Evolutionary conservation across 2,113 vertebrate genomes (phyloP), one percentile per base, ranked within the genome.

Genomic region (Lampris incognitus): DNA sequence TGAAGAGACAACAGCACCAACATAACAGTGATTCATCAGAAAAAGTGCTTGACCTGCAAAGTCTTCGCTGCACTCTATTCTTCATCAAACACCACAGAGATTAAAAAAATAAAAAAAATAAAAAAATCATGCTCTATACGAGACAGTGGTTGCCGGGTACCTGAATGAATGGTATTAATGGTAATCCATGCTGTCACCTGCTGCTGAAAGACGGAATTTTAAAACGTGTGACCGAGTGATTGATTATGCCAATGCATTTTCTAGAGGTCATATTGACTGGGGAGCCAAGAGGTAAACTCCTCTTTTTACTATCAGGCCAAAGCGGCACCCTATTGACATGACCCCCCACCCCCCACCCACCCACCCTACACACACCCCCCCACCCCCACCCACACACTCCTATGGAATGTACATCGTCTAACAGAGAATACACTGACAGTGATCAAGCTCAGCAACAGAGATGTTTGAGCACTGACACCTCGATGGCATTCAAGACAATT

Each of bases 251-350:
- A 65, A 84, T 85, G 84, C 77, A 78, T 83, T 86, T 92, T 87
- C 72, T 88, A 84, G 86, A 93, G 92, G 91, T 93, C 92, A 87
- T 91, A 92, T 93, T 89, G 92, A 94, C 93, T 86, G 82, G 84
- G 78, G 74, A 61, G 79, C 79, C 69, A 58, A 78, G 88, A 91
- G 74, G 79, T 82, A 90, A 92, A 90, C 83, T 87, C 81, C 56
- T 66, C 41, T 78, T 85, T 93, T 89, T 87, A 85, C 82, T 79
- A 59, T 76, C 65, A 79, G 77, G 77, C 54, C 60, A 84, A 86
- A 87, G 59, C 72, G 71, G 73, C 70, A 50, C 7, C 54, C 6
- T 13, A 69, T 73, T 76, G 82, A 80, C 72, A 67, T 13, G 13
- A 63, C 37, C 56, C 50, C 24, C 24, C 24, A 24, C 24, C 24